Percentiles rank a stretch among this genome's conserved stretches.
These are phyloP conservation scores for Planococcus citri DNA, from an alignment of 1,140 invertebrate species.

Conservation along the genomic window DNA sequence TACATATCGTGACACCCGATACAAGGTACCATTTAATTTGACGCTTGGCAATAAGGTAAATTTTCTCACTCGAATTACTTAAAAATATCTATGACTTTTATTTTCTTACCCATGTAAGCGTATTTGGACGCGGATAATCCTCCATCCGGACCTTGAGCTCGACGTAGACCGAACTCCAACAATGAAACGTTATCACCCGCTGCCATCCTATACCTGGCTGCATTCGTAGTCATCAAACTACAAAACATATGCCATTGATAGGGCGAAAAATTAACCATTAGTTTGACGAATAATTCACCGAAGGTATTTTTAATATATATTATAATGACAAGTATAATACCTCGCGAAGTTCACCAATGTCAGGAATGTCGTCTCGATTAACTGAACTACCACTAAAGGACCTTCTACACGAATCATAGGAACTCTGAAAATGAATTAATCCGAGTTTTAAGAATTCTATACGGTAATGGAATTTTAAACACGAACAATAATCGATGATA, in stretches of 20 bases:
- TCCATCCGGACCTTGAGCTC: slow-evolving; percentile 97
- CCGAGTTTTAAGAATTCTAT: no score
- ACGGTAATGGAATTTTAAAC: no score
- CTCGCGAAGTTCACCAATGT: slow-evolving; percentile 95
- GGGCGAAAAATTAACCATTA: no score
- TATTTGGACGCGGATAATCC: slow-evolving; percentile 98
- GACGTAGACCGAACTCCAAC: slow-evolving; percentile 88
- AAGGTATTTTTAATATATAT: no score
- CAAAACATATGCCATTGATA: no score
- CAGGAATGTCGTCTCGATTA: slow-evolving; percentile 92
- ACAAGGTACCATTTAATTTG: no score
- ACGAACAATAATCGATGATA: no score
- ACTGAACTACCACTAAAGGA: slow-evolving; percentile 86
- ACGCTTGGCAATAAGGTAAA: no score
- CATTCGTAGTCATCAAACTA: slow-evolving; percentile 97
- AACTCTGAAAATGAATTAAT: slow-evolving; percentile 46
- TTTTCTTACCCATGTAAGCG: slow-evolving; percentile 85
- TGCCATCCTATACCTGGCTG: slow-evolving; percentile 88
- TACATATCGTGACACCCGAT: no score
- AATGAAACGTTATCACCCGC: slow-evolving; percentile 76
- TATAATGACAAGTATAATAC: no score
- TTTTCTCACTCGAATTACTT: no score
- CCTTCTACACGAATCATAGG: slow-evolving; percentile 89
- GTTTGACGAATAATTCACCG: no score
- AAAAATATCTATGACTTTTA: slow-evolving; percentile 7